These are phyloP conservation scores for Bombyx mandarina DNA, from an alignment of 1,140 invertebrate species.

Conservation along the genomic window DNA sequence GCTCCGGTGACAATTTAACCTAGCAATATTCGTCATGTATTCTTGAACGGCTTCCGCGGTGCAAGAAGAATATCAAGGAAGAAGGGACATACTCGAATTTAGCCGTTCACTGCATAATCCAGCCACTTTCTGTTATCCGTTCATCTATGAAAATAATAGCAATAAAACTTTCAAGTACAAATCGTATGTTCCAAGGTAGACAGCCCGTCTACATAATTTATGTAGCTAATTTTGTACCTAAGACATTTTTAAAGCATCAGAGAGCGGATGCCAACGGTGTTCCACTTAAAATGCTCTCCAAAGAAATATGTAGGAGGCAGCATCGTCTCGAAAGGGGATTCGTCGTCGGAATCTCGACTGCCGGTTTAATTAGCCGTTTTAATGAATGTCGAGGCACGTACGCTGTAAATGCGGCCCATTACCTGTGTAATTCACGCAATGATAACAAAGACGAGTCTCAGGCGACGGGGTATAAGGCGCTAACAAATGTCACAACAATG, in stretches of 20 bases:
- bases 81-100: too few relatives aligned
- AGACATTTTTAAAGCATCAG: constrained; percentile 12
- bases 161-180: not conserved
- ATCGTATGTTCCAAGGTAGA: constrained; percentile 2
- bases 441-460: constrained; percentile 28
- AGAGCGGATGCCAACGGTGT: constrained; percentile 18
- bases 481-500: constrained; percentile 12
- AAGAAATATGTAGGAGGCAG: constrained; percentile 47
- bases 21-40: too few relatives aligned
- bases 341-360: constrained; percentile 46
- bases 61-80: too few relatives aligned
- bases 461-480: not conserved
- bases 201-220: constrained; percentile 13
- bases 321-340: constrained; percentile 33
- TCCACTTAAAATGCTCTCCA: constrained; percentile 41
- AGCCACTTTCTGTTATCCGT: not conserved
- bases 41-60: too few relatives aligned
- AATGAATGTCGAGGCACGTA: constrained; percentile 64
- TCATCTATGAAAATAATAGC: not conserved
- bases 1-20: too few relatives aligned
- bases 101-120: too few relatives aligned
- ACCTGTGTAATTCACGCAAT: constrained; percentile 54
- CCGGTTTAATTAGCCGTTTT: constrained; percentile 56
- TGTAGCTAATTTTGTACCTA: constrained; percentile 9
- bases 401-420: constrained; percentile 56